Percentiles rank a stretch among this genome's conserved stretches.
phyloP scores from a whole-genome alignment of 2,113 vertebrate genomes.

The Passer montanus region DNA sequence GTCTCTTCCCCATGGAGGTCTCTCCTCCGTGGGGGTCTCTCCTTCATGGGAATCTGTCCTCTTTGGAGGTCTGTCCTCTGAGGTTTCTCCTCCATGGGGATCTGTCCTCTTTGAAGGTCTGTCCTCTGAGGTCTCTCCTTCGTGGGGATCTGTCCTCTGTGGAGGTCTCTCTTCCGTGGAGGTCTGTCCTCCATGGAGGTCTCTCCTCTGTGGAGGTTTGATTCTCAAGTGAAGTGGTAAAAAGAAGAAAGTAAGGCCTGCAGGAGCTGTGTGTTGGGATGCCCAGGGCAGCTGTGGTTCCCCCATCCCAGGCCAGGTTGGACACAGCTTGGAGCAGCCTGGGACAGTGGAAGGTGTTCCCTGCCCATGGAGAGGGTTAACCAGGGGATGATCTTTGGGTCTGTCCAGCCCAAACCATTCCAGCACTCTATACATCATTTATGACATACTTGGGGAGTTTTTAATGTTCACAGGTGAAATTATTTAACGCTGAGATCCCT shows the following conservation, averaged over 20 bases:
- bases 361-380: not conserved
- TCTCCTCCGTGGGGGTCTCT: not conserved
- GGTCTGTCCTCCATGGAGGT: not conserved
- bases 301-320: not conserved
- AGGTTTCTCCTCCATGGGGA: not conserved
- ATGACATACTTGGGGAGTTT: not conserved
- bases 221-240: rapidly evolving
- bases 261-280: not conserved
- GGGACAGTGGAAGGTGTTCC: not conserved
- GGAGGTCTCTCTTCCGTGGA: not conserved
- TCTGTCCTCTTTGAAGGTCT: not conserved
- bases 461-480: not conserved
- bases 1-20: not conserved
- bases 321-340: not conserved
- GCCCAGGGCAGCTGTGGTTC: not conserved
- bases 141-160: not conserved
- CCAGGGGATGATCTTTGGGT: not conserved
- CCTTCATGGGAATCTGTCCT: not conserved
- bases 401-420: not conserved
- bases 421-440: not conserved
- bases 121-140: not conserved
- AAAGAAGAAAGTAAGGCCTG: not conserved
- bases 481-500: not conserved
- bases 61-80: not conserved
- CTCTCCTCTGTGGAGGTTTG: not conserved